Evolutionary conservation across 2,888 invertebrate genomes (phyloP), one percentile per base, ranked within the genome.

Genomic region (Meiosimyza decipiens): DNA sequence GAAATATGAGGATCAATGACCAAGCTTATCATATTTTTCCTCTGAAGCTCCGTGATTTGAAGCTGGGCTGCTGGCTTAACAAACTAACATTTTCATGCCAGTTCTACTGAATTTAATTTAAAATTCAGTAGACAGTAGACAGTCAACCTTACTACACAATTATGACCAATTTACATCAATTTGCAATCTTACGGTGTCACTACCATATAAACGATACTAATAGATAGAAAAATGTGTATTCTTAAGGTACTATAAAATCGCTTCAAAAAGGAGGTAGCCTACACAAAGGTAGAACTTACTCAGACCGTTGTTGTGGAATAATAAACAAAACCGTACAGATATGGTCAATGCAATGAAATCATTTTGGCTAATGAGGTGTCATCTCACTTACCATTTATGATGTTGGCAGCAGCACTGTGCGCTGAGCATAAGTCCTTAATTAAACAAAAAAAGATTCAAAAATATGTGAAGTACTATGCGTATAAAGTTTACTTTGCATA

Each of bases 341-440:
- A 60, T 60, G 69, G 69, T 22, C 50, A 60, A 15, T 50, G 12
- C 65, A 55, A 51, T 65, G 60, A 67, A 54, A 67, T 72, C 60
- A 72, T 67, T 67, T 54, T 40, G 22, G 60, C 62, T 62, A 67
- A 67, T 72, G 68, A 72, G 54, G 72, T 68, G 68, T 50, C 54
- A 55, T 68, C 63, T 18, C 15, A 33, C 33, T 18, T 16, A 22
- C 55, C 57, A 57, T 57, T 47, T 57, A n/a, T 57, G 22, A 28
- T 52, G 40, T 9, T 40, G 40, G 9, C 40, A 40, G 13, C 15
- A 60, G 40, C 47, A 33, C n/a, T 1, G 47, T 40, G 40, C 40
- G 5, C 40, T 12, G 40, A 5, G n/a, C 18, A 22, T 28, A 15
- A 57, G 18, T 13, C 55, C 4, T 57, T 57, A 57, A 12, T 18